Percentiles rank a stretch among this genome's conserved stretches.
Conservation (phyloP, 1,140 invertebrate species). For the Telenomus remus region DNA sequence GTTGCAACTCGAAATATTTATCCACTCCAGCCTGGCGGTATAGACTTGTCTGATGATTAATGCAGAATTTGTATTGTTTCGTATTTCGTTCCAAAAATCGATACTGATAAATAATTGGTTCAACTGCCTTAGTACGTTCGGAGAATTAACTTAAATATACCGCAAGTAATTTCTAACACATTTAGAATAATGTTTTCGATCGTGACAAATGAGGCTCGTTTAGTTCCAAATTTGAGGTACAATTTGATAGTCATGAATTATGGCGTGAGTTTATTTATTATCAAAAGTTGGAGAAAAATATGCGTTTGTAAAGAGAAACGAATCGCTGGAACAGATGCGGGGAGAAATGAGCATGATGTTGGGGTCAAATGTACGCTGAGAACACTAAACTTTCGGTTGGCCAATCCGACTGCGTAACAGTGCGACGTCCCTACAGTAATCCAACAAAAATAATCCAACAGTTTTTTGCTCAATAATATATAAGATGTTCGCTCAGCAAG, state of each 20-base stretch:
- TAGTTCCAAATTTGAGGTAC: too few relatives aligned
- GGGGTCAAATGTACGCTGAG: slow-evolving; percentile 14
- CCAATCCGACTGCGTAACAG: not conserved
- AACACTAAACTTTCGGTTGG: slow-evolving; percentile 26
- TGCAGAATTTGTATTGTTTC: slow-evolving; percentile 27
- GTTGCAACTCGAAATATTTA: slow-evolving; percentile 41
- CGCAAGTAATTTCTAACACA: too few relatives aligned
- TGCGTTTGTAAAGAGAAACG: not conserved
- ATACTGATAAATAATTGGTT: slow-evolving; percentile 7
- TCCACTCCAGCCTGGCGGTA: slow-evolving; percentile 29
- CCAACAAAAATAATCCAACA: too few relatives aligned
- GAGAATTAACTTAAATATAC: too few relatives aligned
- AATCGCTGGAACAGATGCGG: slow-evolving; percentile 6
- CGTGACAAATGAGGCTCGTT: too few relatives aligned
- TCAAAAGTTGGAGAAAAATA: too few relatives aligned
- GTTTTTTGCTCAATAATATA: too few relatives aligned
- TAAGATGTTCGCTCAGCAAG: too few relatives aligned
- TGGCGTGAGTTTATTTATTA: too few relatives aligned
- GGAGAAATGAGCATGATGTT: slow-evolving; percentile 12
- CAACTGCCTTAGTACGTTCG: too few relatives aligned
- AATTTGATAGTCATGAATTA: too few relatives aligned
- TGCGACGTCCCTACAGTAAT: slow-evolving; percentile 3
- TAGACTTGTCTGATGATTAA: slow-evolving; percentile 43
- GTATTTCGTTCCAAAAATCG: slow-evolving; percentile 1
- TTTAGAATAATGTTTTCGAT: too few relatives aligned